Conservation (phyloP, 2,888 invertebrate species). For the Yponomeuta evonymella region DNA sequence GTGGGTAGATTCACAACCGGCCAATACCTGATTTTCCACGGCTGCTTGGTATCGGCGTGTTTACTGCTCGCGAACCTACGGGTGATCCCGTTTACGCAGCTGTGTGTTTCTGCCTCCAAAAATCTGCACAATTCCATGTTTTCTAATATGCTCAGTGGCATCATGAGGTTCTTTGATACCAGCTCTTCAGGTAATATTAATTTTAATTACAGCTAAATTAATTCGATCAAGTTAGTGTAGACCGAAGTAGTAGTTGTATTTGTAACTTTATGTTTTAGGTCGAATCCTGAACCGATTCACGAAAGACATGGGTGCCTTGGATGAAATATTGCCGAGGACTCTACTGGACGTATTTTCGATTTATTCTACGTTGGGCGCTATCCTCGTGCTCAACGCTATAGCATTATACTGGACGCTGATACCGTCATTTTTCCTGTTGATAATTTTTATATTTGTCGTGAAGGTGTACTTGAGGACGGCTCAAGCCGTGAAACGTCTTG, state of each 20-base stretch:
- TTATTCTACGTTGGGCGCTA: constrained; percentile 66
- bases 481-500: constrained; percentile 80
- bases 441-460: constrained; percentile 77
- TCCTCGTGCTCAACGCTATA: constrained; percentile 78
- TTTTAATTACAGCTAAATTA: no score
- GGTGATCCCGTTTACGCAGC: constrained; percentile 78
- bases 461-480: constrained; percentile 81
- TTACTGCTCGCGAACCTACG: constrained; percentile 77
- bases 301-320: constrained; percentile 89
- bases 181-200: constrained; percentile 79
- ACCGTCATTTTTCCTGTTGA: constrained; percentile 73
- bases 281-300: constrained; percentile 87
- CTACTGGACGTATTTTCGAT: constrained; percentile 80
- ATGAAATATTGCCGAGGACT: constrained; percentile 84
- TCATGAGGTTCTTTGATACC: constrained; percentile 85
- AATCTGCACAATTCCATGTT: constrained; percentile 85
- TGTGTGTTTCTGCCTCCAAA: constrained; percentile 80
- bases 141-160: constrained; percentile 62
- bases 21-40: constrained; percentile 79
- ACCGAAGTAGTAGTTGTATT: not conserved
- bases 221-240: not conserved
- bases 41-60: constrained; percentile 64
- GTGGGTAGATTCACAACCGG: constrained; percentile 58
- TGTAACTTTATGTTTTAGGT: constrained; percentile 51
- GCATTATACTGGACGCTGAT: constrained; percentile 77